Base-by-base conservation (phyloP, 2,888 invertebrate species). In the Colostygia pectinataria region DNA sequence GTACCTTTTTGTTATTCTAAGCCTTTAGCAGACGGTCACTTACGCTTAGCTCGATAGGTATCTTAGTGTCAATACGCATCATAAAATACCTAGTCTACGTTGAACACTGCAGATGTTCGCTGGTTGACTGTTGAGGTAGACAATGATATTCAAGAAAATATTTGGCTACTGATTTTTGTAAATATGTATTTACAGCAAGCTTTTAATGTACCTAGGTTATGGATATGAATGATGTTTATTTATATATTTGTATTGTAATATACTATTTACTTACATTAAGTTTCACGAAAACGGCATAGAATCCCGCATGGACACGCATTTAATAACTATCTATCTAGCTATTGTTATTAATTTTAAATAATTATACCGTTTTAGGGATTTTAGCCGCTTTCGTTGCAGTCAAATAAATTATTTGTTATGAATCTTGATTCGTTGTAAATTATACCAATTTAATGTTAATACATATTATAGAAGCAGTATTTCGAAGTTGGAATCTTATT, bases 401-500 rank as follows among this genome's bases (percentile, higher is more conserved):
- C 63, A 74, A 44, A 68, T 77, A 76, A 80, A 74, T 76, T 78
- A 80, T 76, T 57, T 72, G 69, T 66, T 61, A 72, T 72, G 37
- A 42, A 65, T 74, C 69, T 76, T 76, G 69, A 74, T 71, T 80
- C 73, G 70, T 76, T 75, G 73, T 82, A 80, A 78, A 80, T 77
- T 72, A 74, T 74, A 78, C 72, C 77, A 79, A 74, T 76, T 73
- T 77, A 65, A 4, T 18, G 66, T 77, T 80, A 78, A 79, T 69
- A n/a, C n/a, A n/a, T n/a, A n/a, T n/a, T n/a, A 65, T 85, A 84
- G 80, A 77, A 82, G 65, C 87, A 88, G 85, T 88, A 87, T 86
- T 86, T 82, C 68, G 77, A 71, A 78, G 81, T 79, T 78, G 78
- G 83, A 74, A 74, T 18, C 74, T 75, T 53, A 50, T 12, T 49